Evolutionary conservation across 1,140 invertebrate genomes (phyloP).

Genomic region (Laupala kohalensis): DNA sequence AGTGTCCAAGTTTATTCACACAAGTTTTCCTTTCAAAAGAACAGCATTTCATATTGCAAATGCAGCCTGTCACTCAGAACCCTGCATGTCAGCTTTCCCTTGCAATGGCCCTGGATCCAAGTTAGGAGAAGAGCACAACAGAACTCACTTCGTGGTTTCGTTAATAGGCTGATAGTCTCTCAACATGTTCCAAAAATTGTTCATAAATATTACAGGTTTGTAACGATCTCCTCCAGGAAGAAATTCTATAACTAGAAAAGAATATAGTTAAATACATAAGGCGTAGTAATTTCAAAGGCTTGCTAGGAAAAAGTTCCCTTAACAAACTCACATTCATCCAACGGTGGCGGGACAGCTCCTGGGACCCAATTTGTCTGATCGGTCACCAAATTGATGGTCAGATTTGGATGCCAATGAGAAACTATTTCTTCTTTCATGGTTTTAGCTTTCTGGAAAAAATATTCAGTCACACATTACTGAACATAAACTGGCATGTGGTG

Average conservation of each 20-base stretch:
- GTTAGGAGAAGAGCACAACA: not conserved
- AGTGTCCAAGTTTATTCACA: too few species aligned
- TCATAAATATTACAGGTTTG: constrained; percentile 88
- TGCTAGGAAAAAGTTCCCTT: constrained; percentile 1
- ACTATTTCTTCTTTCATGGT: constrained; percentile 74
- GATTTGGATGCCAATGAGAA: constrained; percentile 98
- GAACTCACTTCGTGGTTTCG: constrained; percentile 51
- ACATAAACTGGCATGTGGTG: too few species aligned
- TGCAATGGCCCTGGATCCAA: not conserved
- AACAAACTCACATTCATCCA: constrained; percentile 67
- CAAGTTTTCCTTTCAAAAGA: too few species aligned
- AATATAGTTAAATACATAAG: not conserved
- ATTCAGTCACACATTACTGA: not conserved
- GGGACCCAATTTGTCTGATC: constrained; percentile 90
- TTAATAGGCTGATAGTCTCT: constrained; percentile 93
- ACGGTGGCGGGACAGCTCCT: constrained; percentile 74
- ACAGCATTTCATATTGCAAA: too few species aligned
- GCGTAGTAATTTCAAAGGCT: not conserved
- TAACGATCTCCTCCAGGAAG: constrained; percentile 68
- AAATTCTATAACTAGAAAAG: constrained; percentile 66
- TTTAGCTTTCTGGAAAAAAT: constrained; percentile 54
- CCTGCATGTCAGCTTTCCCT: too few species aligned
- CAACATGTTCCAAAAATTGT: constrained; percentile 98
- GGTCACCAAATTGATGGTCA: constrained; percentile 88
- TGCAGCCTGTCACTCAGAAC: too few species aligned